Base-by-base conservation (phyloP, 2,888 invertebrate genomes). In the Andrena praecox region DNA sequence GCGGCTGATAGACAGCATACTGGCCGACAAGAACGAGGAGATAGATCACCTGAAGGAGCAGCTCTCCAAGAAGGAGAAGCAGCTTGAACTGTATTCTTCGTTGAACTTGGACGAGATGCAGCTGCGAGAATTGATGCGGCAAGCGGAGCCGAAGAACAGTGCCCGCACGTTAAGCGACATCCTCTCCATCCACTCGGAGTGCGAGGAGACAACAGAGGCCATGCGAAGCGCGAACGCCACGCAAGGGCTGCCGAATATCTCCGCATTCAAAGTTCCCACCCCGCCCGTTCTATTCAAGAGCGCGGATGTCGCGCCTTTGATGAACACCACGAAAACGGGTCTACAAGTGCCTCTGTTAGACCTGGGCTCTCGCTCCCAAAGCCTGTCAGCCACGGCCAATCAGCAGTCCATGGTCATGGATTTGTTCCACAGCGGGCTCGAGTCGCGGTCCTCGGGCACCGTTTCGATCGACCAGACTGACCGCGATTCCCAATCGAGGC, bases 111-210 rank as follows among this genome's bases (percentile, higher is more conserved):
- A 96, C 70, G 95, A 95, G 64, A 95, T 95, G 6, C 95, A 95
- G 82, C 91, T 95, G 70, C 94, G 94, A 70, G 93, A 94, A 7
- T 91, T 95, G 8, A 94, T 94, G 7, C 89, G 85, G 16, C 93
- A 91, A 31, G 76, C 85, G 7, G 96, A 95, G 29, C 91, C 94
- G 0, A 96, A 96, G 92, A 95, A 95, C 73, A 96, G 96, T 66
- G 97, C 96, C 0, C 95, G 97, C 56, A 97, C 97, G 0, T 94
- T 97, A 5, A 96, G 96, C 91, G 97, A 97, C 87, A 96, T 97
- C 77, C 95, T 97, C 0, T 97, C 97, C 0, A 96, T 97, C 91
- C 88, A 94, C 69, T 96, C 97, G 0, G 97, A 97, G 86, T 96
- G 95, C 80, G 96, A 96, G 82, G 96, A 96, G 87, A 95, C 89